Conservation (phyloP, 2,797 vertebrate species). For the Acanthopagrus latus region DNA sequence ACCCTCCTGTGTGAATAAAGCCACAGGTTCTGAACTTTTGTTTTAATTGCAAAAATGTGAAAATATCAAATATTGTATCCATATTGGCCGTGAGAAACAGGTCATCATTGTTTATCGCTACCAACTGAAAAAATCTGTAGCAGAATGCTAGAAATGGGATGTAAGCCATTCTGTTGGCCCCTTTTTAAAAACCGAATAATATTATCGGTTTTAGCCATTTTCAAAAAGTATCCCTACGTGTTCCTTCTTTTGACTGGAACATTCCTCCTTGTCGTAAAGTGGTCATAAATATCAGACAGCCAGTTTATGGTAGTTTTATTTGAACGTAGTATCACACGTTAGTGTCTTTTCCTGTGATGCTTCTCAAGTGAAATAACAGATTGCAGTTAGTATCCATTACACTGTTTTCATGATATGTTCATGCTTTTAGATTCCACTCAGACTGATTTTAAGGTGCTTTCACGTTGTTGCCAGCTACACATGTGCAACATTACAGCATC, state of each 20-base stretch:
- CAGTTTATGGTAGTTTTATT: conserved; percentile 10
- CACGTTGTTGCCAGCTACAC: background rate
- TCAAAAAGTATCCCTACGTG: background rate
- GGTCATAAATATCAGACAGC: background rate
- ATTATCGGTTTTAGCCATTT: background rate
- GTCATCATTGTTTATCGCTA: too few species aligned
- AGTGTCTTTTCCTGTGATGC: background rate
- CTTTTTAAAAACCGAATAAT: background rate
- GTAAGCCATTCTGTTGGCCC: background rate
- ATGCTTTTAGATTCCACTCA: background rate
- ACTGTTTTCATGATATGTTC: background rate
- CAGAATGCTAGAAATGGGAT: background rate
- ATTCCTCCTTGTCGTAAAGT: conserved; percentile 1
- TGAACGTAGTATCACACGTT: background rate
- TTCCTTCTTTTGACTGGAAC: background rate
- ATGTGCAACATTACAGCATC: conserved; percentile 3
- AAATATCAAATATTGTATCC: too few species aligned
- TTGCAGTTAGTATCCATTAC: background rate
- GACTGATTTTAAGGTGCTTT: background rate
- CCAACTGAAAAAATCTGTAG: too few species aligned
- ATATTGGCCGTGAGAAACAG: too few species aligned
- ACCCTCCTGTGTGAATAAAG: too few species aligned
- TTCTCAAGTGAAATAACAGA: background rate
- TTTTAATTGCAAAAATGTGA: too few species aligned
- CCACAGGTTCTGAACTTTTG: too few species aligned